These are phyloP conservation scores for Leptinotarsa lineolata DNA, from an alignment of 1,140 invertebrate species.

Conservation along the genomic window DNA sequence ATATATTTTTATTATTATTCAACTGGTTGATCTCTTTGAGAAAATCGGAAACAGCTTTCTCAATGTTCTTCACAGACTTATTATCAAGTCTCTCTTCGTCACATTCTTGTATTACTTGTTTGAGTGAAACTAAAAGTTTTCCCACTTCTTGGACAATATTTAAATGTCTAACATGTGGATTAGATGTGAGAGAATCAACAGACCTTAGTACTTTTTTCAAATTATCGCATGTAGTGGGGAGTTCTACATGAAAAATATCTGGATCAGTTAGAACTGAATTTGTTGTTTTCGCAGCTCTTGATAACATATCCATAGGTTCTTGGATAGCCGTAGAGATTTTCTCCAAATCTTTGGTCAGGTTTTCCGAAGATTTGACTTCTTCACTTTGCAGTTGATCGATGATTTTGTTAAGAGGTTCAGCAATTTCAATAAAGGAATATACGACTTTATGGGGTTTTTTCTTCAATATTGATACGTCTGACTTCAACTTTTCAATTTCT, in stretches of 20 bases:
- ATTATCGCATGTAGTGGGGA: conserved; percentile 23
- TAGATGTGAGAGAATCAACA: conserved; percentile 20
- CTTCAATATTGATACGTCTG: conserved; percentile 11
- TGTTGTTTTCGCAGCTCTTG: neutral
- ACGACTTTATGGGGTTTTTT: conserved; percentile 25
- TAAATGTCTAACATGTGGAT: conserved; percentile 11
- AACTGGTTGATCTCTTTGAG: conserved; percentile 1
- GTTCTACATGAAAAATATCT: conserved; percentile 32
- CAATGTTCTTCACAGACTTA: conserved; percentile 32
- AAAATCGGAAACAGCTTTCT: conserved; percentile 19
- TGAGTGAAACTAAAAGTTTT: conserved; percentile 10
- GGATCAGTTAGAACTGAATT: conserved; percentile 20
- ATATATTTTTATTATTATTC: conserved; percentile 6
- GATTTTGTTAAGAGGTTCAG: conserved; percentile 19
- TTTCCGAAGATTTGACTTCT: conserved; percentile 1
- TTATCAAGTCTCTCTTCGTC: conserved; percentile 36
- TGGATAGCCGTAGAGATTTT: conserved; percentile 16
- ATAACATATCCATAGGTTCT: conserved; percentile 16
- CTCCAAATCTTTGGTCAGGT: conserved; percentile 13
- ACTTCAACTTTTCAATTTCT: conserved; percentile 17
- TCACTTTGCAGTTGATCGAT: conserved; percentile 16
- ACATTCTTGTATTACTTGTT: conserved; percentile 27
- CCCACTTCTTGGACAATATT: conserved; percentile 14
- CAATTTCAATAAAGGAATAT: neutral
- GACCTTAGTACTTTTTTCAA: conserved; percentile 19